A percentile compares a stretch with the other conserved stretches of the same genome.
These are phyloP conservation scores for Caerostris extrusa DNA, from an alignment of 1,140 invertebrate species.

Conservation along the genomic window DNA sequence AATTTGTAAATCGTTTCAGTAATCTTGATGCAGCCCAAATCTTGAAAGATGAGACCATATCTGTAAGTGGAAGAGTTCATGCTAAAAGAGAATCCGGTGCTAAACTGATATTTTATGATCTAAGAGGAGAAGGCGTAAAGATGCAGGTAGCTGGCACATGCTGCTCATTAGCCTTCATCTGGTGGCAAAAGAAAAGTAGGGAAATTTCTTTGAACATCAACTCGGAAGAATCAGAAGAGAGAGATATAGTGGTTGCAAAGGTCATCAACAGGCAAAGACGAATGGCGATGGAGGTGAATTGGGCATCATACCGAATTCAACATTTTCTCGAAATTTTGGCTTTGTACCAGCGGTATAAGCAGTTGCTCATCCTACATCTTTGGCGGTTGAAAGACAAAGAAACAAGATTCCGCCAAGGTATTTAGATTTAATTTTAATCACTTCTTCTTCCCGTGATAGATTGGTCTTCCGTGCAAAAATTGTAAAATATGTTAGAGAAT, in stretches of 20 bases:
- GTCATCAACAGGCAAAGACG: conserved; percentile 95
- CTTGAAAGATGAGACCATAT: conserved; percentile 87
- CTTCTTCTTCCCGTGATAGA: conserved; percentile 91
- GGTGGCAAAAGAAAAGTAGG: too few species aligned
- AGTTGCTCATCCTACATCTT: conserved; percentile 98
- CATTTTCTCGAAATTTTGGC: conserved; percentile 93
- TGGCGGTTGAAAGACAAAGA: conserved; percentile 97
- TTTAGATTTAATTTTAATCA: conserved; percentile 98
- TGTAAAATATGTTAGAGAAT: conserved; percentile 94
- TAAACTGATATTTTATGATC: conserved; percentile 98
- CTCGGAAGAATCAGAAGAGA: conserved; percentile 92
- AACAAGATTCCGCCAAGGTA: conserved; percentile 85
- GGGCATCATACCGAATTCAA: conserved; percentile 94
- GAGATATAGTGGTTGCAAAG: conserved; percentile 96
- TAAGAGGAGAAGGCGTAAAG: conserved; percentile 96
- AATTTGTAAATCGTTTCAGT: conserved; percentile 92
- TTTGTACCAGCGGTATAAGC: too few species aligned
- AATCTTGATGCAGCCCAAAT: conserved; percentile 86
- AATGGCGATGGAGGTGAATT: conserved; percentile 99
- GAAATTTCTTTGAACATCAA: conserved; percentile 90
- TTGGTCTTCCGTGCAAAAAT: conserved; percentile 95
- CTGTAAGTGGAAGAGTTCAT: conserved; percentile 95
- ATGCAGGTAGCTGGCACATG: conserved; percentile 96
- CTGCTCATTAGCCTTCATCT: conserved; percentile 83
- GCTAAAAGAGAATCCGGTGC: conserved; percentile 96